Percentiles rank a stretch among this genome's conserved stretches.
These are phyloP conservation scores for Pelobates cultripes DNA, from an alignment of 2,797 vertebrate genomes.

Conservation along the genomic window DNA sequence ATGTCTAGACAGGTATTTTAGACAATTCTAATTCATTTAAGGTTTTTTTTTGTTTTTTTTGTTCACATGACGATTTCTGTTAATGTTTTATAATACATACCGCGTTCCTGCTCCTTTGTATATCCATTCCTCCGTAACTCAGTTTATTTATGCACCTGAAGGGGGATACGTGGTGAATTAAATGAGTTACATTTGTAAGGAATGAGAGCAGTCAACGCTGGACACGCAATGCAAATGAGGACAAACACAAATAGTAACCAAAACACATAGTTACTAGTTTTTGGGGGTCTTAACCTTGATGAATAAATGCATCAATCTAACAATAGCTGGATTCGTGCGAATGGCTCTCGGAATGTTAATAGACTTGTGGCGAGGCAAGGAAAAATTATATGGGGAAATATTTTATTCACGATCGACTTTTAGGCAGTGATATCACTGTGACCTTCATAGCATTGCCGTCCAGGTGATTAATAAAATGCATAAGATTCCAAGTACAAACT, in stretches of 20 bases:
- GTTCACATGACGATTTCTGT: too few relatives aligned
- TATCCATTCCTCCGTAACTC: too few relatives aligned
- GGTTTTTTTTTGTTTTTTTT: too few relatives aligned
- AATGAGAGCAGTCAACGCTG: not conserved
- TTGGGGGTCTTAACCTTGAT: conserved; percentile 73
- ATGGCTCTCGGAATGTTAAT: conserved; percentile 68
- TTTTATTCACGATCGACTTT: conserved; percentile 26
- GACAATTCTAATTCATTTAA: too few relatives aligned
- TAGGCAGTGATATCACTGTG: not conserved
- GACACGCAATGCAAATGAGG: conserved; percentile 62
- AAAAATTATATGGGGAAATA: conserved; percentile 24
- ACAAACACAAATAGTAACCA: conserved; percentile 67
- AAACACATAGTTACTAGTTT: conserved; percentile 69
- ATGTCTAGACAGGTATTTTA: too few relatives aligned
- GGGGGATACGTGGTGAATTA: not conserved
- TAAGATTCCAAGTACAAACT: not conserved
- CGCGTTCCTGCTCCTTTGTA: too few relatives aligned
- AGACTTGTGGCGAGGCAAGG: conserved; percentile 59
- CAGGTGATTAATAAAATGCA: conserved; percentile 5
- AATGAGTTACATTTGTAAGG: conserved; percentile 23
- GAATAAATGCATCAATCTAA: conserved; percentile 73
- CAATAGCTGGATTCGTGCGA: conserved; percentile 66
- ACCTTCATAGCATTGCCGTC: not conserved
- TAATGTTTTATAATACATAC: too few relatives aligned
- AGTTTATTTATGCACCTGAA: too few relatives aligned